These are phyloP conservation scores for Scytalopus superciliaris DNA, from an alignment of 2,113 vertebrate genomes.

Conservation along the genomic window DNA sequence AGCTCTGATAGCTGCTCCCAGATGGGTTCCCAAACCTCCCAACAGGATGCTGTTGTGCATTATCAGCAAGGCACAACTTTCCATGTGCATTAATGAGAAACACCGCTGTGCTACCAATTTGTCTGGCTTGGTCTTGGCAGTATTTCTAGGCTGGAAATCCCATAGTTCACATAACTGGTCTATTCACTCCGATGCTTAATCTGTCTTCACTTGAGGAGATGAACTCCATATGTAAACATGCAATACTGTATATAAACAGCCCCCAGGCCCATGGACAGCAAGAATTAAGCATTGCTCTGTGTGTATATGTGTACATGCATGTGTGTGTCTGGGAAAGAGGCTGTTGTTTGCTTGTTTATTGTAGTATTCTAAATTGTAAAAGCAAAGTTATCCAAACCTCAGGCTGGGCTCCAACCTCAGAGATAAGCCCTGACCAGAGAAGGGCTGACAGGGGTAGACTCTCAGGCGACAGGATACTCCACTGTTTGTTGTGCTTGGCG, in stretches of 20 bases:
- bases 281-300: neutral
- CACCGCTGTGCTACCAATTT: slow-evolving; percentile 67
- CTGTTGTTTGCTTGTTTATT: neutral
- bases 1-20: slow-evolving; percentile 5
- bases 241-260: slow-evolving; percentile 26
- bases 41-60: slow-evolving; percentile 47
- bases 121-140: slow-evolving; percentile 61
- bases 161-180: slow-evolving; percentile 56
- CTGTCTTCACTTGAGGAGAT: slow-evolving; percentile 65
- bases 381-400: neutral
- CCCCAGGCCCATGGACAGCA: neutral
- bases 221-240: slow-evolving; percentile 46
- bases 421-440: slow-evolving; percentile 10
- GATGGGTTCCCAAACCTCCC: slow-evolving; percentile 40
- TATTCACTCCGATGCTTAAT: slow-evolving; percentile 60
- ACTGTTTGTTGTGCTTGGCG: neutral
- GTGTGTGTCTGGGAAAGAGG: neutral
- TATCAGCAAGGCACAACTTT: slow-evolving; percentile 60
- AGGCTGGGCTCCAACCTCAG: neutral
- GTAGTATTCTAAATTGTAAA: neutral
- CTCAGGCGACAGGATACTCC: neutral
- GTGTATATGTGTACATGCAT: neutral
- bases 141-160: slow-evolving; percentile 49
- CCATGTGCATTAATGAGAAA: slow-evolving; percentile 61
- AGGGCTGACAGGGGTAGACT: neutral